Evolutionary conservation across 1,140 invertebrate species (phyloP).

Genomic region (Pentalonia nigronervosa): DNA sequence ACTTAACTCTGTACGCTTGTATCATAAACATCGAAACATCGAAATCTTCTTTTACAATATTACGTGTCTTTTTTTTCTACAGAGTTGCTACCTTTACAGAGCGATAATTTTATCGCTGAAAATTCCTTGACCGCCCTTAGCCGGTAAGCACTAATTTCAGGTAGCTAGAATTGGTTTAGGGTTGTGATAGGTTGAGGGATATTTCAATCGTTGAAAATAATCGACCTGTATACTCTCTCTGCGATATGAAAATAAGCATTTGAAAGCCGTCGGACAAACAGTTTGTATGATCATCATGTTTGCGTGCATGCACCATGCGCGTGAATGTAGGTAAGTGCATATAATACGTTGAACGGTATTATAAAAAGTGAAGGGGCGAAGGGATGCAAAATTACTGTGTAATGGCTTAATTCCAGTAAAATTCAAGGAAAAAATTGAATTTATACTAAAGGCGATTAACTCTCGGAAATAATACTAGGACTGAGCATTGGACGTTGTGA

Average conservation of each 20-base stretch:
- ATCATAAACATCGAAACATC: neutral
- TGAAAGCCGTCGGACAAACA: neutral
- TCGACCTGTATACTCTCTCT: neutral
- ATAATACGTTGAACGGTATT: neutral
- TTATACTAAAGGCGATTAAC: neutral
- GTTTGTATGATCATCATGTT: neutral
- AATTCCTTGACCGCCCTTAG: neutral
- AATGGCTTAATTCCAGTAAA: neutral
- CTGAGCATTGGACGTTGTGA: neutral
- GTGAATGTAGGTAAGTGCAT: neutral
- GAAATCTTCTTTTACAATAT: neutral
- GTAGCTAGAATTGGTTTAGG: neutral
- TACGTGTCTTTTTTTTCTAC: no score
- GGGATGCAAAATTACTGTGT: neutral
- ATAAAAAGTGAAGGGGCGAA: neutral
- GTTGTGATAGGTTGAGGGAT: neutral
- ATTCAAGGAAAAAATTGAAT: neutral
- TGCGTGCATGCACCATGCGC: neutral
- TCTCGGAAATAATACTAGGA: neutral
- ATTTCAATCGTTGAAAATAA: neutral
- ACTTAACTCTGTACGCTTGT: neutral
- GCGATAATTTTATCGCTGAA: neutral
- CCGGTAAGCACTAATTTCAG: neutral
- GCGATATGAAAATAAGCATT: neutral
- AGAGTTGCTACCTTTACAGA: neutral